Evolutionary conservation across 2,797 vertebrate genomes (phyloP).

Genomic region (Danio tinwini): DNA sequence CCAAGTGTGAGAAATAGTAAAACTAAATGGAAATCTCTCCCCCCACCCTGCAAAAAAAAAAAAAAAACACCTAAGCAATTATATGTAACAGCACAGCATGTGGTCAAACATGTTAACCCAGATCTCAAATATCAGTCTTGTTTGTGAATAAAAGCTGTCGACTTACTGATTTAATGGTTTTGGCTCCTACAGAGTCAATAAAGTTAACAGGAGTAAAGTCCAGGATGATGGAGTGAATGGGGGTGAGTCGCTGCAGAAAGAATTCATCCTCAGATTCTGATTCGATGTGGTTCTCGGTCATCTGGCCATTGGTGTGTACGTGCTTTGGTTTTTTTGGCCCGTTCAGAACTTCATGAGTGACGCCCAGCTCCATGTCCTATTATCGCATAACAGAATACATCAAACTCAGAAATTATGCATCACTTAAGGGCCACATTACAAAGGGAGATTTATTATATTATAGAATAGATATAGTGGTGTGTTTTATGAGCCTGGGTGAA

Average conservation of each 20-base stretch:
- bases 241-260: conserved; percentile 74
- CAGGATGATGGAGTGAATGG: conserved; percentile 85
- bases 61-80: no score
- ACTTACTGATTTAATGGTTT: conserved; percentile 89
- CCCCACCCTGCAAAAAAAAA: no score
- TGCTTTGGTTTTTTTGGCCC: conserved; percentile 60
- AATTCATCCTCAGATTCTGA: conserved; percentile 73
- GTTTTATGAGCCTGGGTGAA: not conserved
- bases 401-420: not conserved
- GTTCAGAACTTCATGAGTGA: conserved; percentile 80
- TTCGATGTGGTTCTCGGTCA: conserved; percentile 62
- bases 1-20: not conserved
- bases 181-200: conserved; percentile 93
- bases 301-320: conserved; percentile 76
- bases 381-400: not conserved
- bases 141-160: not conserved
- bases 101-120: not conserved
- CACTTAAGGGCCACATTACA: not conserved
- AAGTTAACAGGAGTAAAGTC: conserved; percentile 91
- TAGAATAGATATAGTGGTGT: not conserved
- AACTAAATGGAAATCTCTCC: not conserved
- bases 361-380: conserved; percentile 74
- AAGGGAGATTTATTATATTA: not conserved
- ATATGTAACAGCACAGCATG: not conserved
- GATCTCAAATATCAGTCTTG: not conserved